Evolutionary conservation across 92 coral and sea anemone genomes (phyloP).

Genomic region (Palythoa grandiflora): DNA sequence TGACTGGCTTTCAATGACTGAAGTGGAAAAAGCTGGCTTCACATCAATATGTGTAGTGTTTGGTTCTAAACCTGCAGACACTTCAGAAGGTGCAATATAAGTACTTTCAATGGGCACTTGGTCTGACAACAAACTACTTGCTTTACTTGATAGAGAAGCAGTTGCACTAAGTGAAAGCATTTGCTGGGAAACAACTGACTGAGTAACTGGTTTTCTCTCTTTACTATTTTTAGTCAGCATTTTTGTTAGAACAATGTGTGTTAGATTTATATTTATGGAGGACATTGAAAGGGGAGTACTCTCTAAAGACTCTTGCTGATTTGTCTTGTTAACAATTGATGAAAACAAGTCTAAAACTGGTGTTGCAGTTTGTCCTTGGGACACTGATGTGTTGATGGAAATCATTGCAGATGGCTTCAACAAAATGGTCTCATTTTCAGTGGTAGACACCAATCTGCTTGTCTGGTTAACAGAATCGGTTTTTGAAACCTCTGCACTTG

Average conservation of each 20-base stretch:
- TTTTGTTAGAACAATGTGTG: background rate
- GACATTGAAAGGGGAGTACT: background rate
- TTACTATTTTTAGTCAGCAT: background rate
- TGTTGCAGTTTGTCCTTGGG: background rate
- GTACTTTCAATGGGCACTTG: background rate
- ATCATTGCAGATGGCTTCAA: background rate
- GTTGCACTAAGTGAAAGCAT: conserved; percentile 24
- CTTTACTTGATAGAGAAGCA: background rate
- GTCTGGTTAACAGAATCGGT: conserved; percentile 5
- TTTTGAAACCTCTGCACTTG: background rate
- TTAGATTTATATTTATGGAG: background rate
- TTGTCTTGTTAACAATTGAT: background rate
- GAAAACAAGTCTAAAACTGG: background rate
- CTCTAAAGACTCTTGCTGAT: background rate
- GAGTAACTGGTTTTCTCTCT: background rate
- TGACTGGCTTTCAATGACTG: background rate
- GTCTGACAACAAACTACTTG: background rate
- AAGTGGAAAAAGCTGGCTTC: background rate
- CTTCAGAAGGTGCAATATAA: background rate
- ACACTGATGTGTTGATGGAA: background rate
- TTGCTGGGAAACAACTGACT: background rate
- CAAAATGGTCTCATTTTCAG: background rate
- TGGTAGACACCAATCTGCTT: background rate
- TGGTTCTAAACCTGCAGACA: background rate
- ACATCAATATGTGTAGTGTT: background rate